Evolutionary conservation across 1,140 invertebrate species (phyloP), one percentile per base, ranked within the genome.

Genomic region (Teleogryllus occipitalis): DNA sequence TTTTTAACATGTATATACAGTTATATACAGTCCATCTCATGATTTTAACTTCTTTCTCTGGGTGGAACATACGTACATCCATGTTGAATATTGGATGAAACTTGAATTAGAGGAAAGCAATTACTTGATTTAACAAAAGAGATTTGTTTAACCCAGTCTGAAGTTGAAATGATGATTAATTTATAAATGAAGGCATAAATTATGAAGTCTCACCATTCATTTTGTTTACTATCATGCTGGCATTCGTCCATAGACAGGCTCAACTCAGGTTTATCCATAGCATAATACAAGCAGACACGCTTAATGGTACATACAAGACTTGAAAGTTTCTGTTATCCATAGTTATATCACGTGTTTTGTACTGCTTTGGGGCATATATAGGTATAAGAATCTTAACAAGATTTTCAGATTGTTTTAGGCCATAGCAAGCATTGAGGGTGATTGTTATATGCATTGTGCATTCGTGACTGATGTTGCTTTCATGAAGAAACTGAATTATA

Each of bases 191-290:
- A 65, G 27, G 54, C 54, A 18, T 18, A 65, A 65, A 3, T 65
- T 3, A 65, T 65, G 18, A 65, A 14, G 10, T 10, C 54, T 65
- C 10, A 10, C 54, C 10, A 65, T 65, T 65, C 54, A 65, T 65
- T 65, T 65, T 65, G 54, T 65, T 65, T 14, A 65, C 54, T 65
- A 3, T 7, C 18, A 14, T 18, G 18, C 54, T 65, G 54, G 18
- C 54, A 65, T 65, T 65, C 10, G 54, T 65, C 54, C 54, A 65
- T 65, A 65, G 54, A 65, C 54, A 65, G 54, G 54, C 54, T 65
- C 54, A 65, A 65, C 54, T 65, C 54, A 65, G 54, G 54, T 65
- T 65, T 65, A 65, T 65, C 54, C 54, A 65, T 65, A 65, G 54
- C 54, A 65, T 65, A 65, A 65, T 65, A 65, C 18, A 65, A 65